Base-by-base conservation (phyloP, 2,113 vertebrate genomes). In the Oryzias javanicus region DNA sequence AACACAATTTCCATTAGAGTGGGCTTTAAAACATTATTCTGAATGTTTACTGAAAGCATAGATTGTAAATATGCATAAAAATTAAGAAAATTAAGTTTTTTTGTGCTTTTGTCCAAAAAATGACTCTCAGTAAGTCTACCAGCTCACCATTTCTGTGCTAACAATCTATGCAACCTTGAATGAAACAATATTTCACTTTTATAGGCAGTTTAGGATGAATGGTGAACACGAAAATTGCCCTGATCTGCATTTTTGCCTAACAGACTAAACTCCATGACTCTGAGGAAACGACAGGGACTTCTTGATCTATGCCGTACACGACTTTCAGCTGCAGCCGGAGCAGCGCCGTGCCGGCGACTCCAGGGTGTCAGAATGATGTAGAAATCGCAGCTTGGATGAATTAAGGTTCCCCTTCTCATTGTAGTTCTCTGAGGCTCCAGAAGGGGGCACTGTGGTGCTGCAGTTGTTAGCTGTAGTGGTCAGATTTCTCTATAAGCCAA, bases 401-500 rank as follows among this genome's bases (percentile, higher is more conserved):
- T 61, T 19, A 45, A 52, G n/a, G 42, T 27, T 41, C 15, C 55
- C 4, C 24, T 55, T 40, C 15, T 18, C 22, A 1, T 13, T 67
- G 72, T 27, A 54, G 14, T 68, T 20, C 8, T 4, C 6, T 13
- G 7, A 4, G 10, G 6, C 4, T 51, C 17, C 92, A 88, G 85
- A 64, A 90, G 92, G 88, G 89, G 90, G 81, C 89, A 76, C 89
- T 93, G 88, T 90, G 75, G 86, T 55, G 74, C 60, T 69, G 81
- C 54, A 14, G 24, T 70, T 67, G 55, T 67, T 18, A 19, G 45
- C 5, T 1, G 5, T 18, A 1, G 1, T 17, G 49, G 40, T 78
- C 53, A 76, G 15, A 75, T 35, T 80, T 75, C 24, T 49, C 50
- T 44, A 14, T 45, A 41, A 64, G 49, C 51, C 54, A 79, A 67